Base-by-base conservation (phyloP, 1,140 invertebrate species). In the Tetramorium parvispinum region DNA sequence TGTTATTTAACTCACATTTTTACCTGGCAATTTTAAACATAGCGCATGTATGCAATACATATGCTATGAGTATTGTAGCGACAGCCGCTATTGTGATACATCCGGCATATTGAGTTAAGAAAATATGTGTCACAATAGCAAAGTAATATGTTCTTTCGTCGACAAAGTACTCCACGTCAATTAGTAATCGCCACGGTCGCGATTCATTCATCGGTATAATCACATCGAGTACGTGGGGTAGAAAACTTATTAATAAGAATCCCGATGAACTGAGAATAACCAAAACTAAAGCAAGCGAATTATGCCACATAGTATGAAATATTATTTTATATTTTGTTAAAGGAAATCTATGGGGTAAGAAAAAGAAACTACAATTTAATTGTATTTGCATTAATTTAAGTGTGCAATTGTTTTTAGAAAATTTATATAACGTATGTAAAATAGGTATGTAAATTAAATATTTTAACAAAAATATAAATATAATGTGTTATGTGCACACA, bases 11-110 rank as follows among this genome's bases (percentile, higher is more conserved):
- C 5, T 32, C 7, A 51, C 8, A 1, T 43, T 49, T 40, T 78
- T 85, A 85, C 82, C 82, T 85, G 49, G 59, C 51, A 10, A 85
- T 77, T 77, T 53, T 27, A 40, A 85, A 77, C 21, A 85, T 13
- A 13, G 71, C 82, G 8, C 27, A 85, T 16, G 21, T n/a, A 8
- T 85, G 82, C 4, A 63, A 3, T 11, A 6, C 49, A 10, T 43
- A 85, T 32, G 61, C 46, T n/a, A 78, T 65, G 10, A 55, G 59
- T 21, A 77, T 24, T 32, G 73, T 43, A 32, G n/a, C 57, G 8
- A 55, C 0, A 32, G 73, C 32, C 13, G 2, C 0, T 8, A 85
- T 1, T 43, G 49, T 78, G 0, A 78, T n/a, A 24, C 0, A 2
- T 3, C 82, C 59, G 51, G 7, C 49, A 27, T n/a, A 78, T 0